Evolutionary conservation across 2,797 vertebrate species (phyloP).

Genomic region (Onychomys torridus): DNA sequence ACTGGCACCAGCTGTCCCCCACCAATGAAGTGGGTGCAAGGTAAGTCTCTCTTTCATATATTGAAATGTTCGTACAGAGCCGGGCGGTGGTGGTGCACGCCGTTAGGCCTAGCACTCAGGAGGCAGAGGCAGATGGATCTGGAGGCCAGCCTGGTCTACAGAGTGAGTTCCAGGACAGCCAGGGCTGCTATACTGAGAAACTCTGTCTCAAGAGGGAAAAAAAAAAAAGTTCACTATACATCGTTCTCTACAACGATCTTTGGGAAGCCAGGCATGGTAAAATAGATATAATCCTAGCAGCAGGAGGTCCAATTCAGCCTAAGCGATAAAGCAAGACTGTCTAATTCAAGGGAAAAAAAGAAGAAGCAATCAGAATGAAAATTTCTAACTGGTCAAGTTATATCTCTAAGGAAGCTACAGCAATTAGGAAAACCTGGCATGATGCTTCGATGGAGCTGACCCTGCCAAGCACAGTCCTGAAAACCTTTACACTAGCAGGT

Average conservation of each 20-base stretch:
- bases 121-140: background rate
- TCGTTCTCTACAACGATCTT: background rate
- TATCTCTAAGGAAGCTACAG: background rate
- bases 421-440: background rate
- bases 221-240: background rate
- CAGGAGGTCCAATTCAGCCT: background rate
- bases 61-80: background rate
- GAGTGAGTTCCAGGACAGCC: too few relatives aligned
- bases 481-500: background rate
- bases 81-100: too few relatives aligned
- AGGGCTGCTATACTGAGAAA: too few relatives aligned
- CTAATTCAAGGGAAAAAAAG: background rate
- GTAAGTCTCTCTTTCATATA: background rate
- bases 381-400: background rate
- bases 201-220: background rate
- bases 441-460: background rate
- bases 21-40: background rate
- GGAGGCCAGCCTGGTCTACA: too few relatives aligned
- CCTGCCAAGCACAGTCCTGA: background rate
- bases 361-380: background rate
- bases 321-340: background rate
- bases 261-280: background rate
- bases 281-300: background rate
- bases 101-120: too few relatives aligned
- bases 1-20: background rate